Percentiles rank a stretch among this genome's conserved stretches.
Conservation (phyloP, 2,113 vertebrate species). For the Haemorhous mexicanus region DNA sequence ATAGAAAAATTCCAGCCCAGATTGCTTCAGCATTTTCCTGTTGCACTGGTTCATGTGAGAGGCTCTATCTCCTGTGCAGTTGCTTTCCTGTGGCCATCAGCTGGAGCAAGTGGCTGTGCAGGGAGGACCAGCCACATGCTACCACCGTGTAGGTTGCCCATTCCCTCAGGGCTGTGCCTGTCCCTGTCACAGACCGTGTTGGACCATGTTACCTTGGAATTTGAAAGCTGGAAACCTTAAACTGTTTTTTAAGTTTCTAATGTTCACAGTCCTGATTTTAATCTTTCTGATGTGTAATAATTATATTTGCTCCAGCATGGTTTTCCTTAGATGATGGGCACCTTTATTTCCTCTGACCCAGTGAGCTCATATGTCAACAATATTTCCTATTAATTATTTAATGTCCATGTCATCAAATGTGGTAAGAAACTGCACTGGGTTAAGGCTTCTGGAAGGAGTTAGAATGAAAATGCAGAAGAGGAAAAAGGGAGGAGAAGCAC, state of each 20-base stretch:
- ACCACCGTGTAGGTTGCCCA: accelerated
- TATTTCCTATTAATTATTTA: not conserved
- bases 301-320: not conserved
- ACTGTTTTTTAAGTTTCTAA: not conserved
- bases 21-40: not conserved
- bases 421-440: not conserved
- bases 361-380: not conserved
- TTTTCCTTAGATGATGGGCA: not conserved
- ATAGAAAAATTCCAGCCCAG: not conserved
- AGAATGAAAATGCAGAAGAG: not conserved
- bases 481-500: not conserved
- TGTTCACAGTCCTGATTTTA: not conserved
- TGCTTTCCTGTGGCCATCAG: not conserved
- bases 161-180: not conserved
- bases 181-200: not conserved
- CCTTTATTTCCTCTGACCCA: not conserved
- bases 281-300: not conserved
- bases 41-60: not conserved
- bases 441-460: not conserved
- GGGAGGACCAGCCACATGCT: not conserved
- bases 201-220: not conserved
- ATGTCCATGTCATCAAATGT: not conserved
- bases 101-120: not conserved
- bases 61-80: not conserved
- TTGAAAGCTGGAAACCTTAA: not conserved